These are phyloP conservation scores for Dusona sp. DNA, from an alignment of 2,888 invertebrate genomes.

Conservation along the genomic window DNA sequence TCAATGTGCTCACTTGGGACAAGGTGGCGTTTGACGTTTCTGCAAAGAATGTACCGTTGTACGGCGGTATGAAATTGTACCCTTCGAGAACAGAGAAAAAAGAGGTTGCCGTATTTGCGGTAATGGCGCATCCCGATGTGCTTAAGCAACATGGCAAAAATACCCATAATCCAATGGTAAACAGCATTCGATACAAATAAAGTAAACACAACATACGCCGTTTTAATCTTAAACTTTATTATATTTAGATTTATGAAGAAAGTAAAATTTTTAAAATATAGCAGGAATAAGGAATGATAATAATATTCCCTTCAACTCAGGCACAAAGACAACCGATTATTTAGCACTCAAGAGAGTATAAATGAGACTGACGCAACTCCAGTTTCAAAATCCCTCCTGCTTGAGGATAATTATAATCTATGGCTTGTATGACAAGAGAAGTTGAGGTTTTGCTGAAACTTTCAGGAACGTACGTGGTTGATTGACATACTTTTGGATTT, in stretches of 20 bases:
- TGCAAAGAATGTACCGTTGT: slow-evolving; percentile 89
- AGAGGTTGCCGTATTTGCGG: slow-evolving; percentile 89
- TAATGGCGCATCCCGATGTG: slow-evolving; percentile 91
- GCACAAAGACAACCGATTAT: not conserved
- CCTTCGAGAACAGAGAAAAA: slow-evolving; percentile 87
- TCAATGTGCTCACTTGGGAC: slow-evolving; percentile 91
- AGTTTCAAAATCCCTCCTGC: too few species aligned
- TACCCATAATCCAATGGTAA: slow-evolving; percentile 88
- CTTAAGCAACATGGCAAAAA: slow-evolving; percentile 89
- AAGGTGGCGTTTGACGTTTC: slow-evolving; percentile 89
- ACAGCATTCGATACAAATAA: not conserved
- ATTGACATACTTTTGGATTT: slow-evolving; percentile 90
- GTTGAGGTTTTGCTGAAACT: slow-evolving; percentile 55
- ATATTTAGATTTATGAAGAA: too few species aligned
- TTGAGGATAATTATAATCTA: not conserved
- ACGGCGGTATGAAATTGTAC: slow-evolving; percentile 90
- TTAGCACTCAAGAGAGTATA: too few species aligned
- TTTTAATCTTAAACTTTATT: not conserved
- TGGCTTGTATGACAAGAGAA: not conserved
- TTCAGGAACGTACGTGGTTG: slow-evolving; percentile 88
- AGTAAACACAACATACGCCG: too few species aligned
- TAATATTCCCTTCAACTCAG: not conserved
- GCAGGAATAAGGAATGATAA: not conserved
- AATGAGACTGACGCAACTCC: too few species aligned
- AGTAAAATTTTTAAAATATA: not conserved